These are phyloP conservation scores for Megaptera novaeangliae DNA, from an alignment of 2,113 vertebrate genomes.

Conservation along the genomic window DNA sequence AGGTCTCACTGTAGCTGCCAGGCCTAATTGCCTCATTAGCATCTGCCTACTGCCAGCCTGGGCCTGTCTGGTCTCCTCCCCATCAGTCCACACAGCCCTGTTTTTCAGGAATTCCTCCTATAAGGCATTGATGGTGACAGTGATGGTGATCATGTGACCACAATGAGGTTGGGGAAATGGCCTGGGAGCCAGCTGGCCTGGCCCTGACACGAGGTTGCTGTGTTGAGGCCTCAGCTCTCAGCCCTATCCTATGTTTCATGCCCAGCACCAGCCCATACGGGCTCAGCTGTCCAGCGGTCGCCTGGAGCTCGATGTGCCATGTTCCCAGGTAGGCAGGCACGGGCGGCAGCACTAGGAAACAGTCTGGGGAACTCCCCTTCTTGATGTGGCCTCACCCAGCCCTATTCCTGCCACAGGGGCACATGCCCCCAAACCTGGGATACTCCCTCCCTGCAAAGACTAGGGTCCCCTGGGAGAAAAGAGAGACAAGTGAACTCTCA, in stretches of 20 bases:
- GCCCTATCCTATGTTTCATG: neutral
- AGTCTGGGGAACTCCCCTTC: neutral
- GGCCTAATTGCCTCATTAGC: constrained; percentile 53
- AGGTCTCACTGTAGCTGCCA: constrained; percentile 42
- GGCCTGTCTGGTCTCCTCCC: constrained; percentile 55
- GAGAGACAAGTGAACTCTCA: neutral
- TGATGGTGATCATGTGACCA: neutral
- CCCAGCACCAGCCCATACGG: neutral
- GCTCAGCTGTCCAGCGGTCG: neutral
- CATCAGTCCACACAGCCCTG: constrained; percentile 17
- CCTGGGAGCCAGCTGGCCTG: neutral
- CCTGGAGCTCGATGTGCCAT: neutral
- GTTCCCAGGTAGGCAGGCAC: neutral
- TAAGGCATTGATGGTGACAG: neutral
- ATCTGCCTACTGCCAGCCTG: constrained; percentile 19
- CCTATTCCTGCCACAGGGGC: neutral
- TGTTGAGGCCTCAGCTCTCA: neutral
- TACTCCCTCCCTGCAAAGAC: neutral
- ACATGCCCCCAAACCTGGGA: neutral
- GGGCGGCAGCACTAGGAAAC: neutral
- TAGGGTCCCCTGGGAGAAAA: neutral
- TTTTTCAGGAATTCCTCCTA: constrained; percentile 65
- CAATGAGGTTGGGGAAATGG: neutral
- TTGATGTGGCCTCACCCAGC: neutral
- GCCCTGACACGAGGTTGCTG: neutral